Base-by-base conservation (phyloP, 2,888 invertebrate genomes). In the Neria commutata region DNA sequence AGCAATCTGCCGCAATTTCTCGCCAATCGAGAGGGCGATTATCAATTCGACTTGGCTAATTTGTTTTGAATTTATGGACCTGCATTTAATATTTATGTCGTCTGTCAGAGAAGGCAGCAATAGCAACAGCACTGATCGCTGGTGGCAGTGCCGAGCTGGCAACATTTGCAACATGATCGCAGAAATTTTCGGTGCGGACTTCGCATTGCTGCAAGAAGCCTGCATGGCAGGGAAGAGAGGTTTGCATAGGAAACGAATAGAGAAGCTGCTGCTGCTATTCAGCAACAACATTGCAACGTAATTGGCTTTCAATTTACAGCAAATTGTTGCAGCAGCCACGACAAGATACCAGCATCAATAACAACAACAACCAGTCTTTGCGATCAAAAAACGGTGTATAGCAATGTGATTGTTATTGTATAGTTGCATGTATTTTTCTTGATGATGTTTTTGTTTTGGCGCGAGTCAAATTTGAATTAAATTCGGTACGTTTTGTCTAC, bases 1-100 rank as follows among this genome's bases (percentile, higher is more conserved):
- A 8, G 14, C 3, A 47, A 14, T n/a, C n/a, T n/a, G n/a, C n/a
- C 23, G 26, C 25, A 11, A 47, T 47, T 50, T 49, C 19, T 25
- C 40, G 42, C 71, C 37, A 66, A 57, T 65, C 58, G 46, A 64
- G 51, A 67, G 69, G 69, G 68, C 72, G 69, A 72, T 78, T 77
- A 76, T 78, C 77, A 77, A 78, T 77, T 78, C 72, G 70, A 67
- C 72, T 67, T 71, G 74, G 78, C 79, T 77, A 79, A 77, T 79
- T 77, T 77, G 79, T 78, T 78, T 77, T 69, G 72, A 78, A 77
- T 77, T 77, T 77, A 77, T 77, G 73, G 74, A 78, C 74, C 78
- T 74, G 77, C 77, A 71, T 75, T 73, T 73, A 74, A 78, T 79
- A 77, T 77, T 77, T 77, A 77, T 79, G 79, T 66, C 62, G 65